phyloP scores from a whole-genome alignment of 2,797 vertebrate species.

The Eurystomus glaucurus region DNA sequence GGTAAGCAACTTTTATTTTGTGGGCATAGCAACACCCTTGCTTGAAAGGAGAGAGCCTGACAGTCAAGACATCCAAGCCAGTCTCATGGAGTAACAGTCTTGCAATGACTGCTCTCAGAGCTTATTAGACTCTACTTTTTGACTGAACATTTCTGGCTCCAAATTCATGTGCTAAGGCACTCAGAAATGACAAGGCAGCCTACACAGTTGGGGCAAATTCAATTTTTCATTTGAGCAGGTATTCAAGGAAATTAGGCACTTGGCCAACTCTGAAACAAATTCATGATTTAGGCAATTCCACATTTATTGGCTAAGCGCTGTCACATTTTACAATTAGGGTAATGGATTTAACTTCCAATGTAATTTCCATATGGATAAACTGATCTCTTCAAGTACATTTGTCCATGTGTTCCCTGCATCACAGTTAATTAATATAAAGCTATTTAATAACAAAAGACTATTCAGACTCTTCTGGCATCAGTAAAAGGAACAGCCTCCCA shows the following conservation, averaged over 20 bases:
- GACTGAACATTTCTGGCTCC: not conserved
- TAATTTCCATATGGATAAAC: constrained; percentile 61
- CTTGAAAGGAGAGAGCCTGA: not conserved
- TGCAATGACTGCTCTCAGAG: not conserved
- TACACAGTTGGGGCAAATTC: not conserved
- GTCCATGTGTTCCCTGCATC: constrained; percentile 55
- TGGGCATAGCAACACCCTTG: not conserved
- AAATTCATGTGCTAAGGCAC: not conserved
- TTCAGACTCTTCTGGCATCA: constrained; percentile 59
- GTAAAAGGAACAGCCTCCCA: constrained; percentile 53
- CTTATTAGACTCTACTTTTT: not conserved
- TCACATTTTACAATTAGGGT: constrained; percentile 38
- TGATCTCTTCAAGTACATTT: constrained; percentile 32
- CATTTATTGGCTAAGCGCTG: constrained; percentile 39
- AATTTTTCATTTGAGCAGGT: constrained; percentile 31
- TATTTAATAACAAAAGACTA: constrained; percentile 74
- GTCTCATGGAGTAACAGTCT: not conserved
- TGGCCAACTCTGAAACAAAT: constrained; percentile 16
- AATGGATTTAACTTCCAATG: constrained; percentile 53
- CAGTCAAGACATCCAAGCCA: not conserved
- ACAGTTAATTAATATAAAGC: constrained; percentile 72
- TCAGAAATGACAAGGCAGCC: not conserved
- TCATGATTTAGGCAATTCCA: not conserved
- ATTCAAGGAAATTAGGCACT: constrained; percentile 28
- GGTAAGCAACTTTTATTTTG: not conserved